Conservation (phyloP, 2,888 invertebrate species). For the Hypsopygia costalis region DNA sequence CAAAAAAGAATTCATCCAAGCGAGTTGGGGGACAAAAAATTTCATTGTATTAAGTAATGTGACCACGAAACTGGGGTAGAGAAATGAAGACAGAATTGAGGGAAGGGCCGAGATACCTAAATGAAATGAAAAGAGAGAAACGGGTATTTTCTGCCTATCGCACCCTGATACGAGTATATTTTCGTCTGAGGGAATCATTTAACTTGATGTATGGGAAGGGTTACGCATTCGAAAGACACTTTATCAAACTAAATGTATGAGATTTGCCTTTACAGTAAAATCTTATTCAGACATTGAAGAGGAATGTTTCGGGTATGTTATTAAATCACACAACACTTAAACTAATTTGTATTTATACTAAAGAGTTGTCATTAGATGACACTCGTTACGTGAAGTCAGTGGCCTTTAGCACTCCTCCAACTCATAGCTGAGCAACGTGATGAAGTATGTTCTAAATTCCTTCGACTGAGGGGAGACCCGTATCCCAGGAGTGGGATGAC, state of each 20-base stretch:
- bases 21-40: slow-evolving; percentile 38
- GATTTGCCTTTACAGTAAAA: background rate
- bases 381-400: too few species aligned
- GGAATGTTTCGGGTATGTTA: too few species aligned
- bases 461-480: too few species aligned
- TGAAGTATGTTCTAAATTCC: too few species aligned
- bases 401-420: too few species aligned
- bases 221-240: slow-evolving; percentile 13
- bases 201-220: slow-evolving; percentile 45
- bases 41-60: slow-evolving; percentile 56
- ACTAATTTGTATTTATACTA: too few species aligned
- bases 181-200: slow-evolving; percentile 39
- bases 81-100: slow-evolving; percentile 48
- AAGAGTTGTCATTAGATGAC: too few species aligned
- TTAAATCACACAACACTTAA: too few species aligned
- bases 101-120: slow-evolving; percentile 47
- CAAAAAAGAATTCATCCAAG: slow-evolving; percentile 26
- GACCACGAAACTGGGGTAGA: slow-evolving; percentile 34
- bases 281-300: background rate
- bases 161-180: slow-evolving; percentile 40
- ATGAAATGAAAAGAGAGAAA: slow-evolving; percentile 47
- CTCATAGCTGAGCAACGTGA: too few species aligned
- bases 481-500: too few species aligned
- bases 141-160: slow-evolving; percentile 45
- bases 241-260: slow-evolving; percentile 11